Evolutionary conservation across 2,797 vertebrate species (phyloP).

Genomic region (Dermochelys coriacea): DNA sequence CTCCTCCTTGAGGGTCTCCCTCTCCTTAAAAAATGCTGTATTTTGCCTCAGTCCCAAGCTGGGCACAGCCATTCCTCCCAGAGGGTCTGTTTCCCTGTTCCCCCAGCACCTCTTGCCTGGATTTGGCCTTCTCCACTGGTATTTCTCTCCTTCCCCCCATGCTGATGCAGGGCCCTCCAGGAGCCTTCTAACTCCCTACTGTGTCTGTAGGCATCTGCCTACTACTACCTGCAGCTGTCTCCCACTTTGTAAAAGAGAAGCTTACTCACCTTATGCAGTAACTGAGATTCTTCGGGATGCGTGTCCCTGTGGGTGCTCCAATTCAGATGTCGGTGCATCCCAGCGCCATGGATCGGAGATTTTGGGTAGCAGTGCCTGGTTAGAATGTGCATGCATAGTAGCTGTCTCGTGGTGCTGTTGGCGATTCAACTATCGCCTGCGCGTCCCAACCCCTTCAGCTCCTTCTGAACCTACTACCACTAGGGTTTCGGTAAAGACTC

Average conservation of each 20-base stretch:
- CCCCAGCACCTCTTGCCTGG: background rate
- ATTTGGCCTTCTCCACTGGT: background rate
- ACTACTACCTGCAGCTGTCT: background rate
- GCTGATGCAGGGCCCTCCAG: background rate
- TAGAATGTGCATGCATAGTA: fast-evolving
- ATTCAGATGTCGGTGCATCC: no score
- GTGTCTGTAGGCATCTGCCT: background rate
- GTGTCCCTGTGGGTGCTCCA: no score
- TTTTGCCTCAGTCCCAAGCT: background rate
- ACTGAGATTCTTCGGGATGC: no score
- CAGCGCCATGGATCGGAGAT: no score
- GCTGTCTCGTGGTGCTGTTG: no score
- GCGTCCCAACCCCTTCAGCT: no score
- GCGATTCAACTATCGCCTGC: no score
- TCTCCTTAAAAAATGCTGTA: background rate
- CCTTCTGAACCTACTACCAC: no score
- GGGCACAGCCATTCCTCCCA: no score
- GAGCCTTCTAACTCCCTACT: background rate
- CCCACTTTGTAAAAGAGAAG: background rate
- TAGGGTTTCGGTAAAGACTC: no score
- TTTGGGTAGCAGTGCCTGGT: no score
- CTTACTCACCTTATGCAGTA: no score
- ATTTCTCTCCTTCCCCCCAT: background rate
- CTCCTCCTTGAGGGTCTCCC: background rate
- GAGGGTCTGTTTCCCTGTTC: background rate